These are phyloP conservation scores for Odontesthes bonariensis DNA, from an alignment of 2,113 vertebrate genomes.

Conservation along the genomic window DNA sequence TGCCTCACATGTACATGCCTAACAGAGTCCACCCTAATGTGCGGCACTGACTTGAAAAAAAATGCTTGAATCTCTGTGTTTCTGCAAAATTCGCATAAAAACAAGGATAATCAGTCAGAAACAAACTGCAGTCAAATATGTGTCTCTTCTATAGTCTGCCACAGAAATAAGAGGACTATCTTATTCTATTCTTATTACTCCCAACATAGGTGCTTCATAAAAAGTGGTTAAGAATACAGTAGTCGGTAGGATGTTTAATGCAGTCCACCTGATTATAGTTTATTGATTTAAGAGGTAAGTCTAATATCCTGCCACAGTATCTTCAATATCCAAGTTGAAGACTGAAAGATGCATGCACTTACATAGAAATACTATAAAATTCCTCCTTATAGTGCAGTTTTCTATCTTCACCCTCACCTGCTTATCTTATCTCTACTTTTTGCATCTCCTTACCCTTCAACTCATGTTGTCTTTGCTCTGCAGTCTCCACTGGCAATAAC, in stretches of 20 bases:
- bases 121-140: not conserved
- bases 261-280: conserved; percentile 11
- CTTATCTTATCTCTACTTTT: conserved; percentile 46
- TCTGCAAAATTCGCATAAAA: conserved; percentile 11
- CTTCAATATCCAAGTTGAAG: not conserved
- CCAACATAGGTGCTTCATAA: conserved; percentile 11
- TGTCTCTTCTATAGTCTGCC: not conserved
- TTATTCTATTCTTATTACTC: no score
- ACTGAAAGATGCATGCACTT: not conserved
- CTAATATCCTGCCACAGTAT: conserved; percentile 3
- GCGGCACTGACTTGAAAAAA: not conserved
- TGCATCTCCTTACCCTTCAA: conserved; percentile 47
- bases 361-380: not conserved
- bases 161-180: not conserved
- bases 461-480: conserved; percentile 63
- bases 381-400: not conserved
- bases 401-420: not conserved
- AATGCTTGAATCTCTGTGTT: not conserved
- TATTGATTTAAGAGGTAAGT: conserved; percentile 35
- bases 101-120: not conserved
- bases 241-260: conserved; percentile 14
- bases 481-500: conserved; percentile 68
- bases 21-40: conserved; percentile 12
- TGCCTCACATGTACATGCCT: no score
- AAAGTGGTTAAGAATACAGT: conserved; percentile 19